Evolutionary conservation across 2,888 invertebrate species (phyloP).

Genomic region (Alcis repandata): DNA sequence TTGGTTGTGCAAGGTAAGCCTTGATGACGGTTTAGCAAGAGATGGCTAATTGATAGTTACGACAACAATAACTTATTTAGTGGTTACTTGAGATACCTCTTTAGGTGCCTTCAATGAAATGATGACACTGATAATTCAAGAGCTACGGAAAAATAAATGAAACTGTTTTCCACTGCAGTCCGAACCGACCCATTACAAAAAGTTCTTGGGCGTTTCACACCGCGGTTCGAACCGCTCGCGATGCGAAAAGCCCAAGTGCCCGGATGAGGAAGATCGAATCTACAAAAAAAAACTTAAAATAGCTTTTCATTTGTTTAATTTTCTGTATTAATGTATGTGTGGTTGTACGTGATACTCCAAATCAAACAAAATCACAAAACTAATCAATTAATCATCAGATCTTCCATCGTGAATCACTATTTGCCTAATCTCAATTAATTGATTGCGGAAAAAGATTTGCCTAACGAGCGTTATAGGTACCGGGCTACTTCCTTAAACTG

Average conservation of each 20-base stretch:
- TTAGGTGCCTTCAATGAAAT: slow-evolving; percentile 14
- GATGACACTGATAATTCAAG: neutral
- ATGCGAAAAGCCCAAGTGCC: too few species aligned
- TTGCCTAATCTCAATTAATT: slow-evolving; percentile 17
- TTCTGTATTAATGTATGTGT: neutral
- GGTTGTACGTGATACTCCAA: neutral
- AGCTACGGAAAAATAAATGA: too few species aligned
- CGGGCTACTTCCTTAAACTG: slow-evolving; percentile 1
- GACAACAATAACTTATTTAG: slow-evolving; percentile 30
- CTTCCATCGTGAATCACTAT: slow-evolving; percentile 10
- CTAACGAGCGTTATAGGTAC: slow-evolving; percentile 1
- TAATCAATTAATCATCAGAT: neutral
- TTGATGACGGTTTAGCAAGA: slow-evolving; percentile 57
- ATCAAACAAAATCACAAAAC: neutral
- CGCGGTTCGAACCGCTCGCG: too few species aligned
- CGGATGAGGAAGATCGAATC: too few species aligned
- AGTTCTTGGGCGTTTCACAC: too few species aligned
- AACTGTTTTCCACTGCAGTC: too few species aligned
- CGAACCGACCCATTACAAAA: too few species aligned
- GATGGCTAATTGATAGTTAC: slow-evolving; percentile 42
- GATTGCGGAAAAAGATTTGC: slow-evolving; percentile 17
- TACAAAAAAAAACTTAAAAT: too few species aligned
- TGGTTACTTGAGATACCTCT: slow-evolving; percentile 16
- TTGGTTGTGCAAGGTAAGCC: slow-evolving; percentile 48
- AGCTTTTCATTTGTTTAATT: too few species aligned